Evolutionary conservation across 2,113 vertebrate species (phyloP).

Genomic region (Catharus bicknelli): DNA sequence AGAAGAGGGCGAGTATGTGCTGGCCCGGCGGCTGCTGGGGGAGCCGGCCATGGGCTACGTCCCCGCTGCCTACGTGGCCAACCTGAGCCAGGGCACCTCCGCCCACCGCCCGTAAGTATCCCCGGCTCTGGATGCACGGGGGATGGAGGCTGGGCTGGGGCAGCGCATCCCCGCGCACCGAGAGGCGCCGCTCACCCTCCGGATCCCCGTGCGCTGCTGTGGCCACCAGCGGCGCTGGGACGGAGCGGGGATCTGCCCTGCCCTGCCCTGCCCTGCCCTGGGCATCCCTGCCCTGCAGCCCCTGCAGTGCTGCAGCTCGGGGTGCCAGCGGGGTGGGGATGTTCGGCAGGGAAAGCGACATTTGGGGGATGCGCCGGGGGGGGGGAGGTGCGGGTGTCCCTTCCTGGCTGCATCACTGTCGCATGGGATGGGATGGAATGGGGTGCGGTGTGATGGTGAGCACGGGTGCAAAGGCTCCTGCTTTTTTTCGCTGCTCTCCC

Average conservation of each 20-base stretch:
- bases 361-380: fast-evolving
- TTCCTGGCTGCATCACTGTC: fast-evolving
- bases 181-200: neutral
- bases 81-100: slow-evolving; percentile 78
- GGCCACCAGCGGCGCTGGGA: neutral
- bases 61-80: slow-evolving; percentile 84
- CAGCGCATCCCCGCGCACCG: fast-evolving
- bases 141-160: neutral
- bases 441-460: neutral
- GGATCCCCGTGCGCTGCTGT: neutral
- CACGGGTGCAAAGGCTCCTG: fast-evolving
- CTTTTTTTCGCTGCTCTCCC: neutral
- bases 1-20: slow-evolving; percentile 84
- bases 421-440: fast-evolving
- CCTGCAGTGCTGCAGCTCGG: neutral
- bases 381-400: neutral
- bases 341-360: neutral
- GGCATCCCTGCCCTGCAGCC: neutral
- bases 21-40: slow-evolving; percentile 84
- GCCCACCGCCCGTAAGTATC: slow-evolving; percentile 85
- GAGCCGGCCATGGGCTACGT: slow-evolving; percentile 81
- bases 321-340: neutral
- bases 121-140: fast-evolving
- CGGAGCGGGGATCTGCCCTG: neutral
- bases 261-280: neutral